A percentile compares a stretch with the other conserved stretches of the same genome.
Evolutionary conservation across 2,888 invertebrate genomes (phyloP).

Genomic region (Chrysotoxum bicinctum): DNA sequence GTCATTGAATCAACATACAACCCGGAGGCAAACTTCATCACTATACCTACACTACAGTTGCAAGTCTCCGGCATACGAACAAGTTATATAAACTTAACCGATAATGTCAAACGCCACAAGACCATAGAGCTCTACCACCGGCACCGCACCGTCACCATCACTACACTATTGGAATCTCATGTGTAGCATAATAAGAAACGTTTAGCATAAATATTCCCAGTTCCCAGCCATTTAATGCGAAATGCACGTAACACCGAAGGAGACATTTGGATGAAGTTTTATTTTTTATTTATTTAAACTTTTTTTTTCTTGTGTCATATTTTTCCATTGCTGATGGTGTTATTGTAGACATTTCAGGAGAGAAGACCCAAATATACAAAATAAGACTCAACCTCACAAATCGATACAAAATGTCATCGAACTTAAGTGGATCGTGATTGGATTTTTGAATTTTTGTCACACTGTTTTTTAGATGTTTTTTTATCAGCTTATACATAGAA

Average conservation of each 20-base stretch:
- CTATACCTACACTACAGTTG: not conserved
- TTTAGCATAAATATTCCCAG: slow-evolving; percentile 30
- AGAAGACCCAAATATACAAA: slow-evolving; percentile 15
- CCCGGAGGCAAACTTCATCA: not conserved
- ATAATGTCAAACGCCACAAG: slow-evolving; percentile 55
- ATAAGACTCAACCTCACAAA: slow-evolving; percentile 25
- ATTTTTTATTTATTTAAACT: slow-evolving; percentile 36
- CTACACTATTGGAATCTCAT: slow-evolving; percentile 14
- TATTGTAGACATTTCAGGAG: not conserved
- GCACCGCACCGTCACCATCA: not conserved
- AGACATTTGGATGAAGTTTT: slow-evolving; percentile 39
- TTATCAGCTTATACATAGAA: not conserved
- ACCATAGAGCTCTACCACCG: not conserved
- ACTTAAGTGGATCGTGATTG: slow-evolving; percentile 58
- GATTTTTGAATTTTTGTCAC: slow-evolving; percentile 51
- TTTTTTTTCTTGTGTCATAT: not conserved
- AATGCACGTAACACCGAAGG: slow-evolving; percentile 18
- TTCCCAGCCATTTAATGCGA: slow-evolving; percentile 36
- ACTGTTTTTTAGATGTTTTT: slow-evolving; percentile 15
- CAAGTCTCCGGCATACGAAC: not conserved
- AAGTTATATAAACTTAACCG: slow-evolving; percentile 34
- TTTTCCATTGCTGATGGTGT: slow-evolving; percentile 1
- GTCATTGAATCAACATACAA: slow-evolving; percentile 11
- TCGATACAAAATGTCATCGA: slow-evolving; percentile 66
- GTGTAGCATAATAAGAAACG: slow-evolving; percentile 41